These are phyloP conservation scores for Pterobdella sp. DNA, from an alignment of 2,888 invertebrate species.

Conservation along the genomic window DNA sequence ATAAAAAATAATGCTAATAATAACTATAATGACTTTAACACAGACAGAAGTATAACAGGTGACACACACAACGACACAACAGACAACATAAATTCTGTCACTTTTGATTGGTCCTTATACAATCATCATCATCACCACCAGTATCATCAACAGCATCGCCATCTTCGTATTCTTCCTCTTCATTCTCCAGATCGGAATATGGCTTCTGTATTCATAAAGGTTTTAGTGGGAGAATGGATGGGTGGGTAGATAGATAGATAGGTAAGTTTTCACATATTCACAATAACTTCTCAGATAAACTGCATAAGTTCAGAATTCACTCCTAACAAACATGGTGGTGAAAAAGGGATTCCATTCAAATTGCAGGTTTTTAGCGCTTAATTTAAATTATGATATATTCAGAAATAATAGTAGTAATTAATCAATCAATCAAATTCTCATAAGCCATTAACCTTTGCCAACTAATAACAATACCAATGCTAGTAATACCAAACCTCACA, in stretches of 20 bases:
- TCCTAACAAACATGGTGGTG: constrained; percentile 93
- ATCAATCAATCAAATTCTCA: too few species aligned
- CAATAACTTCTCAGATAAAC: constrained; percentile 51
- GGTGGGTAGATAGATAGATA: not conserved
- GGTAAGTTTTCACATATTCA: not conserved
- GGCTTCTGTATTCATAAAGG: not conserved
- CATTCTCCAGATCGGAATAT: not conserved
- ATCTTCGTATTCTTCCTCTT: not conserved
- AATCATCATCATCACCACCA: not conserved
- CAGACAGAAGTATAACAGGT: too few species aligned
- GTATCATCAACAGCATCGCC: not conserved
- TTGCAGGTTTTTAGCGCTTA: constrained; percentile 68
- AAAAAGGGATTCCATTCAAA: constrained; percentile 92
- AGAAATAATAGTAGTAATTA: too few species aligned
- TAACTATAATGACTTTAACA: too few species aligned
- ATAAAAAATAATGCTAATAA: too few species aligned
- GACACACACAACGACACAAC: too few species aligned
- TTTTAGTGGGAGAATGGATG: not conserved
- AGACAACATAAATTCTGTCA: too few species aligned
- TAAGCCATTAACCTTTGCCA: too few species aligned
- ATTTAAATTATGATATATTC: too few species aligned
- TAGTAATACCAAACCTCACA: too few species aligned
- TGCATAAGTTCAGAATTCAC: constrained; percentile 97
- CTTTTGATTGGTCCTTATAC: not conserved
- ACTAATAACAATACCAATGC: too few species aligned